Percentiles rank a stretch among this genome's conserved stretches.
Conservation (phyloP, 2,797 vertebrate species). For the Sebastes taczanowskii region DNA sequence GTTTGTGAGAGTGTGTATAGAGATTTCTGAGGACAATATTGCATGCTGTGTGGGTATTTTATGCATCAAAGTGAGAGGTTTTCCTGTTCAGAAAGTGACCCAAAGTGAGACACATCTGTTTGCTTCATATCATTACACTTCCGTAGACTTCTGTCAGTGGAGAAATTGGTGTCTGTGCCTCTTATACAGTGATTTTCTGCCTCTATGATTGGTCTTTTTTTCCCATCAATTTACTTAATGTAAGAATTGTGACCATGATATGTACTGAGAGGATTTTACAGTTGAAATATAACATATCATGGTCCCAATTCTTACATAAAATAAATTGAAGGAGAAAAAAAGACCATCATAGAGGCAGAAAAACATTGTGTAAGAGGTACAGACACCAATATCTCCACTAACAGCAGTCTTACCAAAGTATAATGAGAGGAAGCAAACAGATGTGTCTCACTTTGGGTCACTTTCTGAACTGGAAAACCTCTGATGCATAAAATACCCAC, state of each 20-base stretch:
- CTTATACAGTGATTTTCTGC: neutral
- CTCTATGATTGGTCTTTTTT: neutral
- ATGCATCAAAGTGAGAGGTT: neutral
- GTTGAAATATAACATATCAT: neutral
- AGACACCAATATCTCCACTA: neutral
- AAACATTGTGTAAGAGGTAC: neutral
- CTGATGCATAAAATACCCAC: neutral
- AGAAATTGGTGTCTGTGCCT: neutral
- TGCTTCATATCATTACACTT: neutral
- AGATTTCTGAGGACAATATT: neutral
- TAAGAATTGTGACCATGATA: no score
- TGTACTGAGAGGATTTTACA: no score
- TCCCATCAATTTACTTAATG: neutral
- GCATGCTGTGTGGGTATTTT: neutral
- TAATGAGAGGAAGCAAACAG: neutral
- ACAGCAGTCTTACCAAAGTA: neutral
- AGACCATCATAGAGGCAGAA: neutral
- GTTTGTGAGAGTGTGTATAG: neutral
- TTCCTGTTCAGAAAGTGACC: neutral
- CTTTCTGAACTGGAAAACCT: neutral
- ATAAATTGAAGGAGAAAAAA: neutral
- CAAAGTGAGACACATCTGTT: neutral
- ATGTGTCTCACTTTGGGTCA: neutral
- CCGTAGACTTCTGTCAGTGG: neutral
- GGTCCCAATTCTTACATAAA: neutral